A percentile compares a stretch with the other conserved stretches of the same genome.
These are phyloP conservation scores for Otus sunia DNA, from an alignment of 2,113 vertebrate species.

Conservation along the genomic window DNA sequence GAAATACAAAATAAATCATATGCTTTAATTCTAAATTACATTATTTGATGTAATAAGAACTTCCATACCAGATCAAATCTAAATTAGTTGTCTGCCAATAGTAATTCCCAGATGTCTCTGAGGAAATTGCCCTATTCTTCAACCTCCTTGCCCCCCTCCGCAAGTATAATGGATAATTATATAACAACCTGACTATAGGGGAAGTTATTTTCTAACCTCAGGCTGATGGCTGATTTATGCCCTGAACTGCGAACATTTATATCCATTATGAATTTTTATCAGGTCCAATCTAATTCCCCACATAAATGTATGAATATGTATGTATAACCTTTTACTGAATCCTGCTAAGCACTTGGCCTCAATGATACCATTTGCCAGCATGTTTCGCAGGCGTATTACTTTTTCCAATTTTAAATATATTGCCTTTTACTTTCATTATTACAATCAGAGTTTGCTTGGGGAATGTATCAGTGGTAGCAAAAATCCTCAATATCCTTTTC, in stretches of 20 bases:
- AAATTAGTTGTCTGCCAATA: constrained; percentile 52
- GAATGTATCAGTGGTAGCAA: neutral
- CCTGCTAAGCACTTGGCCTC: constrained; percentile 3
- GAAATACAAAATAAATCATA: constrained; percentile 61
- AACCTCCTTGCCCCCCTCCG: neutral
- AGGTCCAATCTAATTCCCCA: constrained; percentile 15
- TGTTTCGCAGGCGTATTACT: neutral
- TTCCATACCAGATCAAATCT: constrained; percentile 54
- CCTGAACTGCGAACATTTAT: constrained; percentile 41
- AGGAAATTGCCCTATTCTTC: constrained; percentile 58
- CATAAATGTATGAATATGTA: constrained; percentile 52
- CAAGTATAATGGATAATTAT: constrained; percentile 48
- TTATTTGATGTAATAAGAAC: constrained; percentile 60
- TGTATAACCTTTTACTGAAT: constrained; percentile 51
- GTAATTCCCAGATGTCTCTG: constrained; percentile 38
- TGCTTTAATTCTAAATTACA: constrained; percentile 53
- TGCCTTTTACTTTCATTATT: neutral
- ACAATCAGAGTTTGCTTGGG: neutral
- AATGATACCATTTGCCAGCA: neutral
- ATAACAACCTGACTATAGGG: constrained; percentile 12
- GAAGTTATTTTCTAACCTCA: constrained; percentile 45
- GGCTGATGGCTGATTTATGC: constrained; percentile 53
- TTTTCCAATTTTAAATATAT: neutral
- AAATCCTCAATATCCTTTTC: neutral
- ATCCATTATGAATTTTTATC: constrained; percentile 57